phyloP scores from a whole-genome alignment of 2,888 invertebrate genomes.

The Harpagoxenus sublaevis region DNA sequence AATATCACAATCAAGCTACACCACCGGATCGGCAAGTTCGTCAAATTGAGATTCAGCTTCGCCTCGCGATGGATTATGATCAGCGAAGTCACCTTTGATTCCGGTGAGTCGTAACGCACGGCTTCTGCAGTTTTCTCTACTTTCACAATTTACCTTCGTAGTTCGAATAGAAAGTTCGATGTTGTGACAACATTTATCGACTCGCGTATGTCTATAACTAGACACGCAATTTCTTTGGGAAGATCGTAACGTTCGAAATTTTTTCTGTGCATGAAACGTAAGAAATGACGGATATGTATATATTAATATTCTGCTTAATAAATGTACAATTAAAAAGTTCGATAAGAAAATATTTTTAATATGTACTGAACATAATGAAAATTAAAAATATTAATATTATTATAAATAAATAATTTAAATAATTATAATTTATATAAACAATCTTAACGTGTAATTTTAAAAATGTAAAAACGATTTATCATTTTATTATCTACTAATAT shows the following conservation, averaged over 20 bases:
- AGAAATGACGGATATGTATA: neutral
- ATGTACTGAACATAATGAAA: neutral
- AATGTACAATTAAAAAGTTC: neutral
- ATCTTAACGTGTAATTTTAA: neutral
- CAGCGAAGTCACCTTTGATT: slow-evolving; percentile 95
- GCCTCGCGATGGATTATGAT: slow-evolving; percentile 95
- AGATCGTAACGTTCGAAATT: neutral
- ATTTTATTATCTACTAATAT: neutral
- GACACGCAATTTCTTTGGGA: neutral
- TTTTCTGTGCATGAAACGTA: neutral
- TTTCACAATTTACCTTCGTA: neutral
- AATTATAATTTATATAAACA: slow-evolving; percentile 12
- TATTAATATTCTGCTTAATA: neutral
- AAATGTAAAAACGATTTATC: neutral
- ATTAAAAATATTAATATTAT: neutral
- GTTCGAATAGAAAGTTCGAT: neutral
- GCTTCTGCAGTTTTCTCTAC: neutral
- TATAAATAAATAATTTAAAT: neutral
- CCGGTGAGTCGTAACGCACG: slow-evolving; percentile 87
- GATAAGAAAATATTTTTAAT: slow-evolving; percentile 11
- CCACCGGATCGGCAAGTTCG: slow-evolving; percentile 93
- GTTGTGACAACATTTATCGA: slow-evolving; percentile 9
- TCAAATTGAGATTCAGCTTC: slow-evolving; percentile 92
- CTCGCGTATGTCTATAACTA: neutral
- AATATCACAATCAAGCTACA: slow-evolving; percentile 94